Evolutionary conservation across 2,888 invertebrate genomes (phyloP).

Genomic region (Stenoptilia bipunctidactyla): DNA sequence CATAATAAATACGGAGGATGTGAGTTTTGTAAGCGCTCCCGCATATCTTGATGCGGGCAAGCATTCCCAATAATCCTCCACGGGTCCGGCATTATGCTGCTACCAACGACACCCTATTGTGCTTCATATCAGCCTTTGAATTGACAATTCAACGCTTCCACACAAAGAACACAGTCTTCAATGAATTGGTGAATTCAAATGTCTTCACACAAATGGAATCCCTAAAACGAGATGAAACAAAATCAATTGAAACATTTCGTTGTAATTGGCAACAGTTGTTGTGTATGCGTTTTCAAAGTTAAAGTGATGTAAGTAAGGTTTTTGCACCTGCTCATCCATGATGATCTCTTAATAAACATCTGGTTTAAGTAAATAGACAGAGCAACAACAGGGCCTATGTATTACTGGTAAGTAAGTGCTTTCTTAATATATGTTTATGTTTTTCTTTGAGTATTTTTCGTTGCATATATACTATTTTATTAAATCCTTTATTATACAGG

Average conservation of each 20-base stretch:
- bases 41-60: no score
- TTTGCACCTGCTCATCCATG: constrained; percentile 3
- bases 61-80: background rate
- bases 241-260: constrained; percentile 36
- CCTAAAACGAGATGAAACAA: background rate
- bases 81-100: background rate
- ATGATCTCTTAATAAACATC: no score
- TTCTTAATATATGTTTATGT: no score
- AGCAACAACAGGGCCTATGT: no score
- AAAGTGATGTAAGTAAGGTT: constrained; percentile 40
- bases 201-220: constrained; percentile 3
- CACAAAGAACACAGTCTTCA: background rate
- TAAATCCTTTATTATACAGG: no score
- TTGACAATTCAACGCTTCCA: background rate
- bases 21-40: no score
- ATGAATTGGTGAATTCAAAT: background rate
- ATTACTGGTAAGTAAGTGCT: no score
- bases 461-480: no score
- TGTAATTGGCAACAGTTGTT: constrained; percentile 31
- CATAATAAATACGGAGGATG: no score
- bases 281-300: constrained; percentile 27
- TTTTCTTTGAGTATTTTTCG: no score
- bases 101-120: background rate
- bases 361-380: no score
- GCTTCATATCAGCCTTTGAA: background rate